These are phyloP conservation scores for Crenichthys baileyi DNA, from an alignment of 2,797 vertebrate species.

Conservation along the genomic window DNA sequence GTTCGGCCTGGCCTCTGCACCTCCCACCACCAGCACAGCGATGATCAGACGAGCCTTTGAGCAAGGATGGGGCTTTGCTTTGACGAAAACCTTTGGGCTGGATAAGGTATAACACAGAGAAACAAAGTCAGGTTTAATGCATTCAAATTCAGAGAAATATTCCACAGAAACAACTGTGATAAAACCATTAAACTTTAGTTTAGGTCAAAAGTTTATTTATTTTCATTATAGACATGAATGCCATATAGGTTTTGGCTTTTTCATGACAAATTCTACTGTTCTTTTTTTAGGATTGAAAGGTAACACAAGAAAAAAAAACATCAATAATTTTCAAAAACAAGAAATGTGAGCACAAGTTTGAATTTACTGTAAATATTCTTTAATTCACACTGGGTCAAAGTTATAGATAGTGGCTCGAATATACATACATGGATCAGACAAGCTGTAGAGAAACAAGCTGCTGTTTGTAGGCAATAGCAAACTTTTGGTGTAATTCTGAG, in stretches of 20 bases:
- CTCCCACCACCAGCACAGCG: constrained; percentile 88
- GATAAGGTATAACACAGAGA: constrained; percentile 84
- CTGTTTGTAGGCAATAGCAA: background rate
- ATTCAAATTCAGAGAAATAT: background rate
- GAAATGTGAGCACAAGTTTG: too few species aligned
- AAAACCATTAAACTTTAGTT: background rate
- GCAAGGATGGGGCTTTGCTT: constrained; percentile 92
- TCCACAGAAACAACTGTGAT: background rate
- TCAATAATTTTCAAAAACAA: too few species aligned
- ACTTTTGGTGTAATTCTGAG: background rate
- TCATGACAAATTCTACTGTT: background rate
- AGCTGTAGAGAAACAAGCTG: too few species aligned
- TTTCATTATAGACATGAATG: background rate
- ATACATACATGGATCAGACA: background rate
- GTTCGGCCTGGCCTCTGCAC: constrained; percentile 93
- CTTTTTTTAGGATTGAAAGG: background rate
- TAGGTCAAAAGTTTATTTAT: background rate
- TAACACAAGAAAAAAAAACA: too few species aligned
- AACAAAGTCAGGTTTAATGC: background rate
- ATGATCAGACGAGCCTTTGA: constrained; percentile 95
- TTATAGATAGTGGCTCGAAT: background rate
- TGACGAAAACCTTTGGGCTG: constrained; percentile 94
- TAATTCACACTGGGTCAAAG: too few species aligned
- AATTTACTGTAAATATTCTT: too few species aligned
- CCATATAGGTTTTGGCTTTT: background rate